Evolutionary conservation across 2,888 invertebrate genomes (phyloP), one percentile per base, ranked within the genome.

Genomic region (Nomada goodeniana): DNA sequence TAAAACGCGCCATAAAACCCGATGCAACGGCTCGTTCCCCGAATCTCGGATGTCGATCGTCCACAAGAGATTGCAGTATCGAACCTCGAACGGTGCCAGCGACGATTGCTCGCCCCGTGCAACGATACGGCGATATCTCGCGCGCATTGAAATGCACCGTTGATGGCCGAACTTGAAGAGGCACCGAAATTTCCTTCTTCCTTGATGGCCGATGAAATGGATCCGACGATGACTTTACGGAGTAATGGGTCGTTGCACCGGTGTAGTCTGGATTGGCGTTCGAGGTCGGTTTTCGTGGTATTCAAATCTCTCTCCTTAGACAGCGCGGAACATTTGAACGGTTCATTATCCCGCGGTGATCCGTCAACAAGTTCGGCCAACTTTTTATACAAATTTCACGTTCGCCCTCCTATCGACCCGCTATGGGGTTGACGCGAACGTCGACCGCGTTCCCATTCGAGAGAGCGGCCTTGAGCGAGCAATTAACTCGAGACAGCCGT

Each of bases 1-100:
- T 88, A 88, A 91, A 90, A 89, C 86, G 85, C 84, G 80, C 82
- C 85, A 79, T 88, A 89, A 88, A 88, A 89, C 82, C 74, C 83
- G 84, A 88, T 82, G 88, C 88, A 85, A 80, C 80, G 80, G 75
- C 63, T 75, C 69, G 74, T 63, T 79, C 77, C 76, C 86, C 84
- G 82, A 89, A 89, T 88, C 88, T 89, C 78, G 80, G 82, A 82
- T 80, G 87, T 79, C 86, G 89, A 84, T 86, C 87, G 73, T 83
- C 73, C 76, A 53, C 70, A 50, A 77, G 59, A 86, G 80, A 84
- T 79, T 79, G 80, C 68, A 47, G 70, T 81, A 86, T 84, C 84
- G 73, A 71, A 78, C 74, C 74, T 72, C 80, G 83, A 80, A 53
- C 64, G 73, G 82, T 72, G 80, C 75, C 70, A 47, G 77, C 71